Percentiles rank a stretch among this genome's conserved stretches.
Evolutionary conservation across 1,140 invertebrate species (phyloP).

Genomic region (Lasaia peninsularis): DNA sequence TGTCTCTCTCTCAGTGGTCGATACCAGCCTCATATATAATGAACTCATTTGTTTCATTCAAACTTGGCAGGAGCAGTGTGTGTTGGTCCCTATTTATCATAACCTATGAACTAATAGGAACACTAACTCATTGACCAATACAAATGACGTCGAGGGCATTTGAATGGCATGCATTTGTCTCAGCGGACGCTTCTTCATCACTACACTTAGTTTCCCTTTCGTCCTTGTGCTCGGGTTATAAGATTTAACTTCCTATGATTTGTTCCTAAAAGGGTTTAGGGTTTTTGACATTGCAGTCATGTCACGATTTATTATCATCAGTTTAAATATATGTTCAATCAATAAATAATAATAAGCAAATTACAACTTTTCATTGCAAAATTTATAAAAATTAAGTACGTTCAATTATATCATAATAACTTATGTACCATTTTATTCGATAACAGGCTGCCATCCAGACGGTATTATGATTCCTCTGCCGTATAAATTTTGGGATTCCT

Average conservation of each 20-base stretch:
- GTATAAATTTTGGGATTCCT: too few relatives aligned
- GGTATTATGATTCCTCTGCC: too few relatives aligned
- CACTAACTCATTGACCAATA: conserved; percentile 35
- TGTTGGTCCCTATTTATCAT: not conserved
- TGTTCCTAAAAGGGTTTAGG: not conserved
- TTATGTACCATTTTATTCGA: too few relatives aligned
- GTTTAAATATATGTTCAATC: not conserved
- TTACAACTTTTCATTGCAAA: too few relatives aligned
- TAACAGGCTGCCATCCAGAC: too few relatives aligned
- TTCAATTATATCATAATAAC: too few relatives aligned
- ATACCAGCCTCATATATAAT: not conserved
- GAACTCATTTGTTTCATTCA: not conserved
- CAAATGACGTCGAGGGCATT: conserved; percentile 33
- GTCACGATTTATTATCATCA: not conserved
- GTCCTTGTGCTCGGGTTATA: not conserved
- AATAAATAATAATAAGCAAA: not conserved
- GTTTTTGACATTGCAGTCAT: not conserved
- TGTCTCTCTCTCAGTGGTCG: too few relatives aligned
- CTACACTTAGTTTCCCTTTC: conserved; percentile 35
- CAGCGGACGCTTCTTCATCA: conserved; percentile 36
- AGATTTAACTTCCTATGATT: not conserved
- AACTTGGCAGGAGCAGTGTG: not conserved
- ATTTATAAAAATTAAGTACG: too few relatives aligned
- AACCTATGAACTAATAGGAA: conserved; percentile 5
- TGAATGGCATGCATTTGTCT: conserved; percentile 41